These are phyloP conservation scores for Dipodomys spectabilis DNA, from an alignment of 2,113 vertebrate genomes.

Conservation along the genomic window DNA sequence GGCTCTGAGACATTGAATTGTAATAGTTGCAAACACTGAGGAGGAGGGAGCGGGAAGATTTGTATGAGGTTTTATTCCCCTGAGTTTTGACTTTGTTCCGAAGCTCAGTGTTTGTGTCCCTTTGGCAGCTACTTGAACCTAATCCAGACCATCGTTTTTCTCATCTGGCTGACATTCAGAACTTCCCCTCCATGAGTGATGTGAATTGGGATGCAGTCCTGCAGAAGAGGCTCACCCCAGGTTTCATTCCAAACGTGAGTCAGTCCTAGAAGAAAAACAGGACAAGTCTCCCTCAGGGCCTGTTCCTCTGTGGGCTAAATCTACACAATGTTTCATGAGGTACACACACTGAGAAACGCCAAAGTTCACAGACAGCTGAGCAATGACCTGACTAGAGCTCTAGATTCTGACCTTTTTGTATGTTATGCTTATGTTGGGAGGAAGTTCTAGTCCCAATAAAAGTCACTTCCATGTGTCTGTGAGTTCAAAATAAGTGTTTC, in stretches of 20 bases:
- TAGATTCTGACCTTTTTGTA: background rate
- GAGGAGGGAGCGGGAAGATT: background rate
- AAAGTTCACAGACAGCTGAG: background rate
- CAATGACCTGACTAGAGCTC: background rate
- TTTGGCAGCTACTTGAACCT: slow-evolving; percentile 91
- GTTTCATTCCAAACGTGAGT: slow-evolving; percentile 95
- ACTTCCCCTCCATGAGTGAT: slow-evolving; percentile 90
- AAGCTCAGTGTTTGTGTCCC: slow-evolving; percentile 12
- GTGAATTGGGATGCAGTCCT: slow-evolving; percentile 96
- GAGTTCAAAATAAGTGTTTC: background rate
- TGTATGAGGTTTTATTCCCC: background rate
- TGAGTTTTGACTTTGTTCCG: background rate
- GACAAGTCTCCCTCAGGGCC: rapidly evolving
- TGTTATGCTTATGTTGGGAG: background rate
- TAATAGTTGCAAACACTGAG: background rate
- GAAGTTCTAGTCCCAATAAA: background rate
- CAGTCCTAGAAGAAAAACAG: background rate
- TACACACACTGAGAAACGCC: background rate
- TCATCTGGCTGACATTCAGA: slow-evolving; percentile 92
- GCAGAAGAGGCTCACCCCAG: slow-evolving; percentile 91
- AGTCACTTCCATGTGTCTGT: background rate
- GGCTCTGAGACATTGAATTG: background rate
- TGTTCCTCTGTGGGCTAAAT: background rate
- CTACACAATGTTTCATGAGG: background rate
- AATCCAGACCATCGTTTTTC: slow-evolving; percentile 93